These are phyloP conservation scores for Agriopis marginaria DNA, from an alignment of 2,888 invertebrate genomes.

Conservation along the genomic window DNA sequence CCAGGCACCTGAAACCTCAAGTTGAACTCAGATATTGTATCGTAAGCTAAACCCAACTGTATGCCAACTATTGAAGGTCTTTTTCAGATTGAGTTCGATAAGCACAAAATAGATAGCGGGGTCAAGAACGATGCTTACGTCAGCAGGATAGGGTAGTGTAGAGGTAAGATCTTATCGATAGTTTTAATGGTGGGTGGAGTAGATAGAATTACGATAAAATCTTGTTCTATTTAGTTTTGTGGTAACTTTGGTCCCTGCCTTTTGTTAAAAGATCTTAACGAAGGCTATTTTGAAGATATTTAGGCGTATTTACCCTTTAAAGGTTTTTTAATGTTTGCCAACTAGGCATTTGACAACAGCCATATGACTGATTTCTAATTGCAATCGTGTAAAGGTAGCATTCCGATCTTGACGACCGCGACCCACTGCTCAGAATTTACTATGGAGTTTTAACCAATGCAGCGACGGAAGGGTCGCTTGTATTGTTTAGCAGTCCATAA, in stretches of 20 bases:
- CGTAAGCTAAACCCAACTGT: conserved; percentile 25
- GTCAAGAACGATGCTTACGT: conserved; percentile 57
- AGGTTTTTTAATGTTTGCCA: no score
- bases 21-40: background rate
- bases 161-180: conserved; percentile 33
- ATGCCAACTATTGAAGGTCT: conserved; percentile 3
- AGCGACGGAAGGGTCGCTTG: no score
- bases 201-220: conserved; percentile 5
- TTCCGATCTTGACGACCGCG: no score
- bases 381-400: no score
- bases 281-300: background rate
- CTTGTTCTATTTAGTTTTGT: background rate
- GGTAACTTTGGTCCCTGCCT: background rate
- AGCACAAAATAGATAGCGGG: conserved; percentile 47
- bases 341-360: no score
- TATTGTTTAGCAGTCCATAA: no score
- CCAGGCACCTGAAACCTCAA: conserved; percentile 9
- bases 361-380: no score
- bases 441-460: no score
- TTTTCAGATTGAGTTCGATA: conserved; percentile 25
- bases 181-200: background rate
- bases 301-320: no score
- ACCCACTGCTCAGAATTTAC: no score
- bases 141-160: conserved; percentile 54
- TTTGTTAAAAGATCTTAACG: background rate